Evolutionary conservation across 2,113 vertebrate species (phyloP).

Genomic region (Scophthalmus maximus): DNA sequence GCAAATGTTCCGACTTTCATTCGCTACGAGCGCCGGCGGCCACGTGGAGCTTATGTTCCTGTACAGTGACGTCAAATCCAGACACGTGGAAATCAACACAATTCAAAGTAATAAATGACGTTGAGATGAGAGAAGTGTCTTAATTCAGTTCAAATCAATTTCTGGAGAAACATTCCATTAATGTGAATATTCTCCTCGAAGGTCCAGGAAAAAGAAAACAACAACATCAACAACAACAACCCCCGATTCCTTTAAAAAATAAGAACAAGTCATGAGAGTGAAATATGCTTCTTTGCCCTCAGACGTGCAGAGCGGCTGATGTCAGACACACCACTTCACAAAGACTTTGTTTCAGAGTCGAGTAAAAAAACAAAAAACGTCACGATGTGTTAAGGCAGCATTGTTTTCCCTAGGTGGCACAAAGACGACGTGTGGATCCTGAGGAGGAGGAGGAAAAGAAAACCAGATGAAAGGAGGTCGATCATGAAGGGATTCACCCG

Average conservation of each 20-base stretch:
- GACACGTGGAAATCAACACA: not conserved
- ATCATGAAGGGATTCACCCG: not conserved
- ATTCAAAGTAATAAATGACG: constrained; percentile 32
- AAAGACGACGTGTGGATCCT: not conserved
- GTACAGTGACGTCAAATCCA: constrained; percentile 24
- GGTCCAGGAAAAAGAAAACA: not conserved
- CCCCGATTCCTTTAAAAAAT: not conserved
- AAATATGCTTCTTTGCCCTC: not conserved
- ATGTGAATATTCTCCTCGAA: not conserved
- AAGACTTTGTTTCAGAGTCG: not conserved
- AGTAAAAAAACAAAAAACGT: constrained; percentile 19
- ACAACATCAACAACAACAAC: too few relatives aligned
- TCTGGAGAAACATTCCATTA: not conserved
- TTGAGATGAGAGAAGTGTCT: not conserved
- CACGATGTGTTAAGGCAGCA: constrained; percentile 59
- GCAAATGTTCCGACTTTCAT: not conserved
- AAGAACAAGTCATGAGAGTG: not conserved
- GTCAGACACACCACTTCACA: not conserved
- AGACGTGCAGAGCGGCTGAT: constrained; percentile 17
- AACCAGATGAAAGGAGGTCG: not conserved
- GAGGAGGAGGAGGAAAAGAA: not conserved
- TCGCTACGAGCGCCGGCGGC: not conserved
- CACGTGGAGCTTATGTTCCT: not conserved
- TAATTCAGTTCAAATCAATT: not conserved
- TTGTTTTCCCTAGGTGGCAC: constrained; percentile 16